Evolutionary conservation across 2,113 vertebrate genomes (phyloP), one percentile per base, ranked within the genome.

Genomic region (Columba livia): DNA sequence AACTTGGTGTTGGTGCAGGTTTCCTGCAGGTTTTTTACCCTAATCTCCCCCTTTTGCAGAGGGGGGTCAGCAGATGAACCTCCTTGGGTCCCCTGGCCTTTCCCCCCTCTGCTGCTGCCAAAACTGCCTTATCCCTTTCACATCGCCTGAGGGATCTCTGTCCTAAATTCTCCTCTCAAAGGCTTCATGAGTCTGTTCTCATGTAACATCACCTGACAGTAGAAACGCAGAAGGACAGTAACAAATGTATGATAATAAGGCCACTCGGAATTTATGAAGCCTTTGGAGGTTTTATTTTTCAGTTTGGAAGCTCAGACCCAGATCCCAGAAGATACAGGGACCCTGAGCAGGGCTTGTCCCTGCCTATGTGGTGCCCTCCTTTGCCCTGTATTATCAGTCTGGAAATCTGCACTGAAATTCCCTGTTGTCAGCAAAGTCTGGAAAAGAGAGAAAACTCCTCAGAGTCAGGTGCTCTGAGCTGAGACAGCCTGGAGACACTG

Each of bases 391-490:
- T 8, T 57, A 24, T 13, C 31, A 21, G 36, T 32, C 60, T 54
- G 73, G 56, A 50, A 53, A 71, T 44, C 56, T 1, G 5, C 32
- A 2, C 28, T 6, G 32, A 11, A 67, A 60, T 42, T 51, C 61
- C 58, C 54, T 10, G 16, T 6, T 47, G 57, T 40, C 47, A 58
- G 58, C 67, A 79, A 61, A 54, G 74, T 11, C 61, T 23, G 10
- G 53, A 40, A 57, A 79, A 77, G 53, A 20, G 82, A 88, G 13
- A 28, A 60, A 72, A 77, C 51, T 13, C 75, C 44, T 80, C 3
- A 0, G 74, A 40, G 28, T 2, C 15, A 12, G 4, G 24, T 60
- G 10, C 11, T 38, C 0, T 0, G 34, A 57, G 34, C 44, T 32
- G 42, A 61, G 44, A 19, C 14, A 84, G 78, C 65, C 73, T 10